These are phyloP conservation scores for Vollenhovia emeryi DNA, from an alignment of 1,140 invertebrate genomes.

Conservation along the genomic window DNA sequence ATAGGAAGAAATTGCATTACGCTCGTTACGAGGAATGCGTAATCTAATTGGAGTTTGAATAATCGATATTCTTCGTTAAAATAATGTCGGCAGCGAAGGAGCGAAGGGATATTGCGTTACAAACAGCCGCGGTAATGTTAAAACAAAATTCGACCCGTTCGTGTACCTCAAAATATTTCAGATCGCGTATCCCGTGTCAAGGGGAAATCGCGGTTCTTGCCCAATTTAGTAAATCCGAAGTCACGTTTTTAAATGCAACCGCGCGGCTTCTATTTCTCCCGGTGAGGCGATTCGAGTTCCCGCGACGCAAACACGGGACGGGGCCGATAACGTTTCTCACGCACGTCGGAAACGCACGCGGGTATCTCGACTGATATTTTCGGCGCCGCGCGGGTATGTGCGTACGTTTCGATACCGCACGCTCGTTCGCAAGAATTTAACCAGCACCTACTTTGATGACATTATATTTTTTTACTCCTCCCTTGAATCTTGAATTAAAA, in stretches of 20 bases:
- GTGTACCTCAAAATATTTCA: neutral
- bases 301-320: conserved; percentile 6
- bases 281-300: conserved; percentile 9
- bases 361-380: conserved; percentile 48
- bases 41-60: conserved; percentile 32
- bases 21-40: conserved; percentile 45
- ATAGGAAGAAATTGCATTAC: conserved; percentile 35
- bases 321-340: conserved; percentile 29
- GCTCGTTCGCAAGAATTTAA: conserved; percentile 59
- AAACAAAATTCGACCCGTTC: conserved; percentile 10
- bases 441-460: too few relatives aligned
- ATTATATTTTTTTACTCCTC: too few relatives aligned
- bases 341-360: conserved; percentile 12
- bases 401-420: conserved; percentile 28
- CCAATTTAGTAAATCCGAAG: neutral
- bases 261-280: neutral
- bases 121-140: neutral
- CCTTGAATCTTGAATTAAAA: too few relatives aligned
- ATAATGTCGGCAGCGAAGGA: neutral
- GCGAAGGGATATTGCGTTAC: neutral
- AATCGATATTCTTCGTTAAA: conserved; percentile 41
- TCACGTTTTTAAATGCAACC: neutral
- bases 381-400: neutral
- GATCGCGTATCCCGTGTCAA: too few relatives aligned
- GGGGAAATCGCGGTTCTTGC: neutral